phyloP scores from a whole-genome alignment of 1,140 invertebrate species.

The Dolichoris vasculosae region DNA sequence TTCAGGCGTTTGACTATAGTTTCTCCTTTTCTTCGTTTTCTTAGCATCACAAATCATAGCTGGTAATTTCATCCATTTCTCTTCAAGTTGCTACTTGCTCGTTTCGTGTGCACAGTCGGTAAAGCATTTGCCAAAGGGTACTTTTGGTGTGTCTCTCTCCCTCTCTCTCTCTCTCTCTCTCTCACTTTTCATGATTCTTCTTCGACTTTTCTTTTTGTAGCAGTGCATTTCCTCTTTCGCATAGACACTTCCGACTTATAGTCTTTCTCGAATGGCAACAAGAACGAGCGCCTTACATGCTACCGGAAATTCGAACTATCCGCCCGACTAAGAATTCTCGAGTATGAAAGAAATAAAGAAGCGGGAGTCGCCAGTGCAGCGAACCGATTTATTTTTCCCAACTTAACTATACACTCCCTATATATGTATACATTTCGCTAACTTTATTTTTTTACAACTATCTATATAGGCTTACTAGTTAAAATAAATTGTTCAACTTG shows the following conservation, averaged over 20 bases:
- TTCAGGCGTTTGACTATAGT: background rate
- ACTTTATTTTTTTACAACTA: too few species aligned
- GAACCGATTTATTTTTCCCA: conserved; percentile 19
- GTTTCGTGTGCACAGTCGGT: conserved; percentile 47
- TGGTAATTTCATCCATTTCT: conserved; percentile 60
- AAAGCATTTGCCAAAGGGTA: conserved; percentile 56
- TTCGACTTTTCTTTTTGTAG: conserved; percentile 19
- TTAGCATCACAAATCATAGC: conserved; percentile 57
- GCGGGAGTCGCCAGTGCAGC: background rate
- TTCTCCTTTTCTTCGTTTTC: conserved; percentile 1
- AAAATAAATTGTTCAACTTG: background rate
- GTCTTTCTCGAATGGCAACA: conserved; percentile 50
- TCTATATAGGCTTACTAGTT: background rate
- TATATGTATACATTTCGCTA: background rate
- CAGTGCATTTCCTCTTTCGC: conserved; percentile 47
- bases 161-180: conserved; percentile 57
- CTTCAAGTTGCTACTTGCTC: conserved; percentile 34
- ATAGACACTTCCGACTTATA: conserved; percentile 59
- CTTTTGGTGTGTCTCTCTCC: conserved; percentile 25
- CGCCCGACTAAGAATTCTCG: conserved; percentile 47
- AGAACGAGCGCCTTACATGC: conserved; percentile 56
- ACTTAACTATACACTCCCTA: background rate
- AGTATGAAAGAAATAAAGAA: conserved; percentile 41
- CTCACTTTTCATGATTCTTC: conserved; percentile 52
- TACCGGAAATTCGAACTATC: conserved; percentile 63